These are phyloP conservation scores for Drosophila yooni DNA, from an alignment of 2,888 invertebrate genomes.

Conservation along the genomic window DNA sequence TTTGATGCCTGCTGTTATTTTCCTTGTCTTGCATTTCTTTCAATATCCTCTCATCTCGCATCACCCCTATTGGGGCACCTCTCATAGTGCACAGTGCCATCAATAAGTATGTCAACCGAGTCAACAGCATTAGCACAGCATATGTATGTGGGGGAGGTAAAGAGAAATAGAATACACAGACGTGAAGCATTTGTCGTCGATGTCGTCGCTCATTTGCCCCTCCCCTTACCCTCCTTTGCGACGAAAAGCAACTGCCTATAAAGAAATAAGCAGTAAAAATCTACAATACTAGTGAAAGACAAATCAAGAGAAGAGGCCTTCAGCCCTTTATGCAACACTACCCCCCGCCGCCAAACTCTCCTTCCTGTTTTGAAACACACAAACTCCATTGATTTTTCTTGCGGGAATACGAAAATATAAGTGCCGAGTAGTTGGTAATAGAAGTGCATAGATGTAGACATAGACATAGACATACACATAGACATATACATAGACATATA, in stretches of 20 bases:
- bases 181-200: constrained; percentile 51
- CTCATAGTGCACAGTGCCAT: constrained; percentile 50
- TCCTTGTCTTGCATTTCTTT: constrained; percentile 37
- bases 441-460: constrained; percentile 45
- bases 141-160: constrained; percentile 6
- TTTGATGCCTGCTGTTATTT: constrained; percentile 31
- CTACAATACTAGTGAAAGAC: constrained; percentile 39
- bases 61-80: constrained; percentile 5
- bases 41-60: constrained; percentile 44
- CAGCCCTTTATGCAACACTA: constrained; percentile 9
- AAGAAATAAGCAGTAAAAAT: constrained; percentile 33
- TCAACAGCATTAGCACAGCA: constrained; percentile 55
- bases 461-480: constrained; percentile 42
- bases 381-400: constrained; percentile 80
- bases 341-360: background rate
- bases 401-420: constrained; percentile 66
- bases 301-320: constrained; percentile 61
- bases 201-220: constrained; percentile 69
- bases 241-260: constrained; percentile 24
- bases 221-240: background rate
- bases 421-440: constrained; percentile 41
- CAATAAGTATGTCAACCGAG: constrained; percentile 71
- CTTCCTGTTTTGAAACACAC: constrained; percentile 18
- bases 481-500: constrained; percentile 36
- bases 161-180: constrained; percentile 1